phyloP scores from a whole-genome alignment of 92 coral and sea anemone genomes.

The Zoanthus sociatus region DNA sequence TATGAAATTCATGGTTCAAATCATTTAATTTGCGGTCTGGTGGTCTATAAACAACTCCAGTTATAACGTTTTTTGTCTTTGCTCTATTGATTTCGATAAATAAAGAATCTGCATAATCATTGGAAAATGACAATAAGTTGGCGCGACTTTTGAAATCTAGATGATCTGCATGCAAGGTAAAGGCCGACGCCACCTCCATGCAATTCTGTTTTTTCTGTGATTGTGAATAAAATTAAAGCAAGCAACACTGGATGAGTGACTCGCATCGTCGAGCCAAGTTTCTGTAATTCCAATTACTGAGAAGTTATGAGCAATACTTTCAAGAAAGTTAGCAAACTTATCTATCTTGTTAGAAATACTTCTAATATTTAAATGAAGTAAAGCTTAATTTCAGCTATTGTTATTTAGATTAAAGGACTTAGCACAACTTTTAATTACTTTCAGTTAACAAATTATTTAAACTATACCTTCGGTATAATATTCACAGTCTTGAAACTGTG shows the following conservation, averaged over 20 bases:
- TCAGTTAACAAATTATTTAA: not conserved
- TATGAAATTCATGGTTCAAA: not conserved
- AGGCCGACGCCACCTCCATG: no score
- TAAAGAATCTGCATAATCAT: not conserved
- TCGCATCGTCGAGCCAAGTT: not conserved
- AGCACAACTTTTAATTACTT: not conserved
- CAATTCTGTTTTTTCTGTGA: not conserved
- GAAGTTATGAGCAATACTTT: not conserved
- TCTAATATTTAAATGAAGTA: constrained; percentile 1
- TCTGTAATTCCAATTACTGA: not conserved
- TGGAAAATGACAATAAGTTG: not conserved
- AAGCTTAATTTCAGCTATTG: not conserved
- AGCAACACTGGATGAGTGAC: not conserved
- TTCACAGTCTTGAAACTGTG: not conserved
- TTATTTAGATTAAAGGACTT: not conserved
- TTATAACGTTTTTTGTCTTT: constrained; percentile 36
- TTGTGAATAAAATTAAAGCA: not conserved
- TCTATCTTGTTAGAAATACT: not conserved
- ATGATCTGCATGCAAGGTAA: no score
- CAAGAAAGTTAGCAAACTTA: not conserved
- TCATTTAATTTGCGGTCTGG: no score
- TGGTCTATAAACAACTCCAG: constrained; percentile 56
- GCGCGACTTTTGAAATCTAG: not conserved
- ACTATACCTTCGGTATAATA: not conserved
- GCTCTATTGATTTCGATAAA: not conserved